Base-by-base conservation (phyloP, 1,140 invertebrate genomes). In the Lordiphosa clarofinis region DNA sequence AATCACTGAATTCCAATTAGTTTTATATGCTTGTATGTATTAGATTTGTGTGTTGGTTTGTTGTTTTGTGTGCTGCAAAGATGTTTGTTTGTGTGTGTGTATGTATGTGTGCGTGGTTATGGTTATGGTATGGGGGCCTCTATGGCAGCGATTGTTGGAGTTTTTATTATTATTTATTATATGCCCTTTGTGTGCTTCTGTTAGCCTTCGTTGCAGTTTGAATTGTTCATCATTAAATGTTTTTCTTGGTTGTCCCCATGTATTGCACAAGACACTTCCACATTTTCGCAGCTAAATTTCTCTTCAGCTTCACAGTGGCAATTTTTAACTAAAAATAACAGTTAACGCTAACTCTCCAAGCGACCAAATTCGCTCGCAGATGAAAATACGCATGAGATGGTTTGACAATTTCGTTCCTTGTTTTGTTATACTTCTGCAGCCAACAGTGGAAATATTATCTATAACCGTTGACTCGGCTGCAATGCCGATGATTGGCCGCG, bases 241-340 rank as follows among this genome's bases (percentile, higher is more conserved):
- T 52, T 40, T 73, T 15, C 36, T 37, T 61, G 54, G 47, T 56
- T 57, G 37, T 40, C 47, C 53, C 15, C 19, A 33, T 54, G 28
- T 28, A 57, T 15, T 48, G 38, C 31, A 58, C 49, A 62, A 36
- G 36, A 50, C 43, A 46, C 44, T 39, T 58, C 54, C 61, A 70
- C 78, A 84, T 84, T 58, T 59, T 76, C n/a, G 54, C 59, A 53
- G 40, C 31, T 37, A 60, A 57, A 47, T 59, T 79, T 43, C 44
- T 8, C 19, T 58, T 42, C 43, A 59, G 62, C 78, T 76, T 84
- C 61, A 73, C 76, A 35, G 59, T 78, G 59, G 68, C 65, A 78
- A 82, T 65, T 84, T 76, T 82, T 84, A 78, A 78, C 68, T 84
- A 73, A 84, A 82, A 84, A 82, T 84, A 82, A 69, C 67, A 66